These are phyloP conservation scores for Sceliomorpha sp. DNA, from an alignment of 2,888 invertebrate species.

Conservation along the genomic window DNA sequence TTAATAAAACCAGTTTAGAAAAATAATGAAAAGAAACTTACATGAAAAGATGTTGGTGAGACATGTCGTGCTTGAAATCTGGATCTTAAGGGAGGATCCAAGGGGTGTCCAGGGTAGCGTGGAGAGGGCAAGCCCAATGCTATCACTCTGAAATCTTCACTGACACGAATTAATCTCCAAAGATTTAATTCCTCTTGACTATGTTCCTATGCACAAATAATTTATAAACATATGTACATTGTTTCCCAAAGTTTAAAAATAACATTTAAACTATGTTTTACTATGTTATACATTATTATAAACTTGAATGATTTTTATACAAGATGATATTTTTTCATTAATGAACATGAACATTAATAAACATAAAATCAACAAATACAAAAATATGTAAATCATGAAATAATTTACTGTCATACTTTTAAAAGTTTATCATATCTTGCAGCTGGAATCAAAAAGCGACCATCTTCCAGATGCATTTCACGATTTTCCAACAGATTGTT, in stretches of 20 bases:
- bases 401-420: conserved; percentile 82
- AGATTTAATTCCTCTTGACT: conserved; percentile 88
- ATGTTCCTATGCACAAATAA: conserved; percentile 87
- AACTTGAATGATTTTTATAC: too few species aligned
- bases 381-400: neutral
- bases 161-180: conserved; percentile 95
- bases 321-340: too few species aligned
- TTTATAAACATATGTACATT: conserved; percentile 8
- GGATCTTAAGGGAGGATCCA: conserved; percentile 97
- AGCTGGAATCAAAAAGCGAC: conserved; percentile 94
- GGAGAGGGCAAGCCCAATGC: conserved; percentile 96
- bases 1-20: too few species aligned
- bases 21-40: too few species aligned
- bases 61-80: conserved; percentile 96
- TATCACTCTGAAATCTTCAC: conserved; percentile 95
- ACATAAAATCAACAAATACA: neutral
- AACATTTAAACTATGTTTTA: too few species aligned
- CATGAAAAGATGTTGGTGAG: conserved; percentile 85
- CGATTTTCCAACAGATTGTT: conserved; percentile 98
- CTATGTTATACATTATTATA: too few species aligned
- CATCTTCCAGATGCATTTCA: conserved; percentile 99
- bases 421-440: conserved; percentile 93
- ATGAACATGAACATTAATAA: too few species aligned
- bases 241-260: neutral
- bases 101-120: conserved; percentile 92